Percentiles rank a stretch among this genome's conserved stretches.
Evolutionary conservation across 1,140 invertebrate genomes (phyloP).

Genomic region (Archegozetes longisetosus): DNA sequence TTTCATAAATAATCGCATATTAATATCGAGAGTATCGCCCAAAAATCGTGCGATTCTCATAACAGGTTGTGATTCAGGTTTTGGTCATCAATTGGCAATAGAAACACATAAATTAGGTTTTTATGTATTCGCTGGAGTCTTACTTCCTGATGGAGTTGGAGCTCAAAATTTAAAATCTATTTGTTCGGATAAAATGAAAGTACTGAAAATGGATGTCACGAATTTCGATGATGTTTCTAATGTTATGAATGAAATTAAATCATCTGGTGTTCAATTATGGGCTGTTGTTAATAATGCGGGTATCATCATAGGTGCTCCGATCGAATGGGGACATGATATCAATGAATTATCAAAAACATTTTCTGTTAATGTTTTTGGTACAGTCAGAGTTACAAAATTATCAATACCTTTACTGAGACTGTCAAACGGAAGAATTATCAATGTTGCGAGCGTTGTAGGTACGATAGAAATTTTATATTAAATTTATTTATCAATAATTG

Average conservation of each 20-base stretch:
- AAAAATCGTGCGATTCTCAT: too few relatives aligned
- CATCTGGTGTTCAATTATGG: conserved; percentile 27
- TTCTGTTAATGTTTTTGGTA: conserved; percentile 50
- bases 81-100: too few relatives aligned
- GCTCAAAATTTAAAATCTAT: conserved; percentile 19
- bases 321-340: conserved; percentile 33
- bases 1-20: too few relatives aligned
- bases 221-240: conserved; percentile 12
- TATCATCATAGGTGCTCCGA: conserved; percentile 33
- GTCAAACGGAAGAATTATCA: conserved; percentile 37
- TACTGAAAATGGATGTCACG: conserved; percentile 29
- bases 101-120: too few relatives aligned
- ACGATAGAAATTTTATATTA: too few relatives aligned
- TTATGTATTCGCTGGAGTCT: too few relatives aligned
- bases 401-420: conserved; percentile 55
- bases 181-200: conserved; percentile 9
- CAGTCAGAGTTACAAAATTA: conserved; percentile 37
- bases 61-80: too few relatives aligned
- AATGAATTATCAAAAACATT: conserved; percentile 24
- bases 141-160: conserved; percentile 27
- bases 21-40: too few relatives aligned
- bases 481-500: not conserved
- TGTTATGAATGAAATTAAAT: not conserved
- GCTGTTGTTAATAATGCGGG: too few relatives aligned
- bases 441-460: conserved; percentile 33